A percentile compares a stretch with the other conserved stretches of the same genome.
Conservation (phyloP, 2,888 invertebrate species). For the Cacoxenus indagator region DNA sequence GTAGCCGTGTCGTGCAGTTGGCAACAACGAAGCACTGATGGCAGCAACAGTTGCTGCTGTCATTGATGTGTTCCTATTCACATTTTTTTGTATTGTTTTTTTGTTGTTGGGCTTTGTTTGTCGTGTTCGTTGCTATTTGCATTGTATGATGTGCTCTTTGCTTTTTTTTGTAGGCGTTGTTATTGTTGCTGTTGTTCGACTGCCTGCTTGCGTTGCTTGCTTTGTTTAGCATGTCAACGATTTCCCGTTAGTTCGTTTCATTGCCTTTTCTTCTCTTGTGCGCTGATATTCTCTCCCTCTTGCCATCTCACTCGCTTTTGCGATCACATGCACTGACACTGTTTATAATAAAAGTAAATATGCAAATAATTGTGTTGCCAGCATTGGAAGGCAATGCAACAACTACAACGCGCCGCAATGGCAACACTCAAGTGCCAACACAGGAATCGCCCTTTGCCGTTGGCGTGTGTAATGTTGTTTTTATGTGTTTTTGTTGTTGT, state of each 20-base stretch:
- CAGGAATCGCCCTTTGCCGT: neutral
- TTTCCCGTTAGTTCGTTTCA: constrained; percentile 17
- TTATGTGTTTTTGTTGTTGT: constrained; percentile 24
- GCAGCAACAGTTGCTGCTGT: constrained; percentile 36
- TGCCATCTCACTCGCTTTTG: neutral
- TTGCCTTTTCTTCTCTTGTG: neutral
- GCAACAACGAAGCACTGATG: constrained; percentile 12
- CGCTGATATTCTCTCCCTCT: neutral
- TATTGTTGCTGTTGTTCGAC: neutral
- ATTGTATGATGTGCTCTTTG: neutral
- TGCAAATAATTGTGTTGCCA: constrained; percentile 28
- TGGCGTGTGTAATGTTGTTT: constrained; percentile 13
- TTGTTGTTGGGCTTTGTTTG: neutral
- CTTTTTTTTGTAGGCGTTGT: neutral
- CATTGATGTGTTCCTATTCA: constrained; percentile 43
- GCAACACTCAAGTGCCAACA: neutral
- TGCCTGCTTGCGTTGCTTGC: neutral
- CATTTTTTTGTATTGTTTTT: neutral
- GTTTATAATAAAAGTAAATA: constrained; percentile 16
- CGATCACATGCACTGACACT: neutral
- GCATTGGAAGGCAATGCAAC: neutral
- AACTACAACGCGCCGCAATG: neutral
- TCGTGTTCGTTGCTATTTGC: neutral
- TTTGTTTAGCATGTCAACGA: constrained; percentile 17
- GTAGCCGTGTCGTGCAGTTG: neutral